Percentiles rank a stretch among this genome's conserved stretches.
phyloP scores from a whole-genome alignment of 2,888 invertebrate species.

The Adelphocoris suturalis region DNA sequence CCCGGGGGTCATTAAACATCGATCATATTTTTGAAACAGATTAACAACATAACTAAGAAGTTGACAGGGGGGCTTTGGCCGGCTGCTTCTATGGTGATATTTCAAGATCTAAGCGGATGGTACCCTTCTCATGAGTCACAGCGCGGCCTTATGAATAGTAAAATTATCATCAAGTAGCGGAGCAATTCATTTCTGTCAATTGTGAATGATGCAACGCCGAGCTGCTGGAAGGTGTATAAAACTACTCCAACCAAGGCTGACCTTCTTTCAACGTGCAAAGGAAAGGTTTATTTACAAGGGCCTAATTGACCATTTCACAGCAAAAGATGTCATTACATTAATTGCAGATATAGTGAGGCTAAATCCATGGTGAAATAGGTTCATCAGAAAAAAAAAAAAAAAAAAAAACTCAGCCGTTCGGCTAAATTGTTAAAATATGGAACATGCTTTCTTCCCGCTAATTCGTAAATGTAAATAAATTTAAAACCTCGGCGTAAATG shows the following conservation, averaged over 20 bases:
- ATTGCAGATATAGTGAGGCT: too few relatives aligned
- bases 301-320: too few relatives aligned
- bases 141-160: conserved; percentile 18
- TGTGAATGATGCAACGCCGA: background rate
- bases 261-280: background rate
- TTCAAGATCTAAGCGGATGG: conserved; percentile 49
- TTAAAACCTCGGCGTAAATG: too few relatives aligned
- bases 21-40: conserved; percentile 67
- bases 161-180: conserved; percentile 31
- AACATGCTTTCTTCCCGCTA: too few relatives aligned
- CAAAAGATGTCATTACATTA: too few relatives aligned
- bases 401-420: too few relatives aligned
- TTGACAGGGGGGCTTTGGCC: conserved; percentile 29
- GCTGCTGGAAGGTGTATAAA: background rate
- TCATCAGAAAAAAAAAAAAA: too few relatives aligned
- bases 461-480: too few relatives aligned
- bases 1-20: conserved; percentile 61
- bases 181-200: conserved; percentile 19
- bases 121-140: conserved; percentile 34
- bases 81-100: conserved; percentile 57
- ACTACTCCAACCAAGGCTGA: background rate
- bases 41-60: conserved; percentile 61
- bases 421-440: too few relatives aligned
- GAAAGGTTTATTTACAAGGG: too few relatives aligned
- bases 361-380: too few relatives aligned